phyloP scores from a whole-genome alignment of 2,797 vertebrate species.

The Eulemur rubriventer region DNA sequence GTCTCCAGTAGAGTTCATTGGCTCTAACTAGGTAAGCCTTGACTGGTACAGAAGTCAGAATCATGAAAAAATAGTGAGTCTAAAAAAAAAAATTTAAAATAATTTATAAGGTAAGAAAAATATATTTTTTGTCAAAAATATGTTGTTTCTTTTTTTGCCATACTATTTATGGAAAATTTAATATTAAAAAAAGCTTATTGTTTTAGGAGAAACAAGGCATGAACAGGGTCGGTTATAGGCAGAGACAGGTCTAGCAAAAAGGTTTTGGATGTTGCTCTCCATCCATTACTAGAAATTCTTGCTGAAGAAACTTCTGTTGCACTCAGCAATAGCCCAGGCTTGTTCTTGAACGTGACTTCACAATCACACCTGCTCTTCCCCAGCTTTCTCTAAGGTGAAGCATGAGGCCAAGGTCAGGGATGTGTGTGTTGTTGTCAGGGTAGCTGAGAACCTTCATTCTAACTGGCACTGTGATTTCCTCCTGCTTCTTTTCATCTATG shows the following conservation, averaged over 20 bases:
- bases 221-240: not conserved
- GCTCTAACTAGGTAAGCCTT: not conserved
- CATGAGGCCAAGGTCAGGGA: fast-evolving
- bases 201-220: not conserved
- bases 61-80: not conserved
- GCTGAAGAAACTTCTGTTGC: not conserved
- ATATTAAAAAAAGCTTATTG: not conserved
- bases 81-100: not conserved
- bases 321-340: not conserved
- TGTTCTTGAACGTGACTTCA: not conserved
- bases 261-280: not conserved
- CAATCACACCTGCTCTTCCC: not conserved
- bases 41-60: not conserved
- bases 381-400: not conserved
- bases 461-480: not conserved
- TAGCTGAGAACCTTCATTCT: not conserved
- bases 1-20: not conserved
- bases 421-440: not conserved
- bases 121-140: not conserved
- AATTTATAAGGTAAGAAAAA: not conserved
- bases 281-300: not conserved
- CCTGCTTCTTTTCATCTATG: not conserved
- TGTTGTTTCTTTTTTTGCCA: not conserved
- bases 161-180: not conserved
- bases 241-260: not conserved